Percentiles rank a stretch among this genome's conserved stretches.
These are phyloP conservation scores for Anabas testudineus DNA, from an alignment of 2,797 vertebrate genomes.

Conservation along the genomic window DNA sequence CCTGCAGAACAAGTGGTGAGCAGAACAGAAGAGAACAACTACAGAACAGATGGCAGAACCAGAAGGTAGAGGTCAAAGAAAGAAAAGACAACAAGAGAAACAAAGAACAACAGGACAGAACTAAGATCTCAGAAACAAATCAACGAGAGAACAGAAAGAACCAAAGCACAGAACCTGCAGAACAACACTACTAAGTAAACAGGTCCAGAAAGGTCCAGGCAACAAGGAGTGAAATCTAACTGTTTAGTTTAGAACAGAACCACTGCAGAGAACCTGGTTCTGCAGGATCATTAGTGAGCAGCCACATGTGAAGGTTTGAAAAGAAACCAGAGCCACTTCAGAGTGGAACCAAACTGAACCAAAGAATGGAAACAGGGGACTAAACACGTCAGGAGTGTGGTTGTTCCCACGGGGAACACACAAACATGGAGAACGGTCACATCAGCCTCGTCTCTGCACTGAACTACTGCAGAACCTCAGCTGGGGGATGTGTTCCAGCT, in stretches of 20 bases:
- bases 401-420: background rate
- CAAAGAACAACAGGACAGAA: background rate
- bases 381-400: slow-evolving; percentile 1
- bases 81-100: background rate
- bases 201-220: too few relatives aligned
- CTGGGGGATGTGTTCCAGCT: too few relatives aligned
- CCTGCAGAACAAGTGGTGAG: rapidly evolving
- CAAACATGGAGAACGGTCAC: too few relatives aligned
- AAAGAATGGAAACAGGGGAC: slow-evolving; percentile 1
- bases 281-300: background rate
- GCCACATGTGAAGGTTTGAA: background rate
- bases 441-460: too few relatives aligned
- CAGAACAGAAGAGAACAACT: background rate
- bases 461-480: too few relatives aligned
- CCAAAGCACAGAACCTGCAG: too few relatives aligned
- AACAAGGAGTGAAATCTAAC: background rate
- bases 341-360: background rate
- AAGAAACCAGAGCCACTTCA: background rate
- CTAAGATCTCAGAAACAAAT: background rate
- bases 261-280: background rate
- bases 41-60: background rate
- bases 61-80: background rate
- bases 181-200: too few relatives aligned
- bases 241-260: background rate
- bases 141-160: background rate